phyloP scores from a whole-genome alignment of 2,113 vertebrate species.

The Toxotes chatareus region DNA sequence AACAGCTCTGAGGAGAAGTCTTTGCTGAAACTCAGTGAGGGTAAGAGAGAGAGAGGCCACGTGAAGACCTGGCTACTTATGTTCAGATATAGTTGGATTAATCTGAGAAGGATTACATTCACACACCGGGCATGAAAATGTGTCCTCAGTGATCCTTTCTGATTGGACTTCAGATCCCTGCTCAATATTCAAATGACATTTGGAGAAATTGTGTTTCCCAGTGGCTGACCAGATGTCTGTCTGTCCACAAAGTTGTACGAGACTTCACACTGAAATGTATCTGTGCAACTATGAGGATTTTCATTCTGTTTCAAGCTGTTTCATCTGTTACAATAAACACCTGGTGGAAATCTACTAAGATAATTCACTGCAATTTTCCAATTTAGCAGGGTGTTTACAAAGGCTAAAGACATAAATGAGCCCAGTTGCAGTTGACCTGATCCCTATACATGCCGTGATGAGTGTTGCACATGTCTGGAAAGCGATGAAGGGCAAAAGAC shows the following conservation, averaged over 20 bases:
- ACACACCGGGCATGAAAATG: constrained; percentile 9
- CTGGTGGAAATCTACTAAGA: neutral
- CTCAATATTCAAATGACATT: neutral
- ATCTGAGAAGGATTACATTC: constrained; percentile 14
- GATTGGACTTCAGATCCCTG: neutral
- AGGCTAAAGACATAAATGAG: constrained; percentile 14
- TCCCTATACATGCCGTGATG: constrained; percentile 6
- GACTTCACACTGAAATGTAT: neutral
- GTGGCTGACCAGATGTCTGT: neutral
- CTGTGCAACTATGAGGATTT: neutral
- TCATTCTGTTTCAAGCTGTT: neutral
- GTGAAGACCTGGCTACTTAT: neutral
- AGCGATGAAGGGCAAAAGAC: constrained; percentile 16
- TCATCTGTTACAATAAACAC: constrained; percentile 15
- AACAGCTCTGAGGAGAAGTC: constrained; percentile 14
- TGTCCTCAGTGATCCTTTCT: constrained; percentile 8
- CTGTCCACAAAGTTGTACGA: too few species aligned
- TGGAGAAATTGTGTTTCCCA: neutral
- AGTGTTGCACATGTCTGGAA: neutral
- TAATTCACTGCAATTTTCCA: neutral
- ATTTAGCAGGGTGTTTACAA: neutral
- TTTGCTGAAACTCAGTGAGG: constrained; percentile 5
- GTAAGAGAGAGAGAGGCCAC: constrained; percentile 23
- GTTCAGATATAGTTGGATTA: constrained; percentile 14
- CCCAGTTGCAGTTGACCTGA: neutral